Conservation (phyloP, 2,888 invertebrate genomes). For the Slavum lentiscoides region DNA sequence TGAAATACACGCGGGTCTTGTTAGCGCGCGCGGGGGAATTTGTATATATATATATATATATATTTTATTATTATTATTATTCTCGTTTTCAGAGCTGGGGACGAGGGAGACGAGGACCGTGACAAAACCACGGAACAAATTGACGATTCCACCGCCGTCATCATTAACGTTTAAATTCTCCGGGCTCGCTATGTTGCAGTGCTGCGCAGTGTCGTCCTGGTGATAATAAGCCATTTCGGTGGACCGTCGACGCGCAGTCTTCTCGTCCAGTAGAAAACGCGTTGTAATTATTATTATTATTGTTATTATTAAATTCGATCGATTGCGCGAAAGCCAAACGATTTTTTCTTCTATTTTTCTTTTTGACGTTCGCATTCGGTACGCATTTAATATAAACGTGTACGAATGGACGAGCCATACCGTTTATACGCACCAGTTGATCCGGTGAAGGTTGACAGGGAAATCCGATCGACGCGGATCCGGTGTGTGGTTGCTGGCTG, state of each 20-base stretch:
- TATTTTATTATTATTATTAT: not conserved
- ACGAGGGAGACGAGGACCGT: conserved; percentile 27
- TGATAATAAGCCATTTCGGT: conserved; percentile 24
- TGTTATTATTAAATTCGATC: conserved; percentile 16
- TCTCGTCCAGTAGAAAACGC: not conserved
- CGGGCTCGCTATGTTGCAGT: not conserved
- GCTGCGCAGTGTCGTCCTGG: not conserved
- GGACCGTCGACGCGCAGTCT: not conserved
- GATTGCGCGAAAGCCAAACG: not conserved
- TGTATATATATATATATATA: too few relatives aligned
- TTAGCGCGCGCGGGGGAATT: conserved; percentile 11
- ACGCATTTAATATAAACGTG: not conserved
- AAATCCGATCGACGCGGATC: conserved; percentile 47
- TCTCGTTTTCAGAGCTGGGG: conserved; percentile 13
- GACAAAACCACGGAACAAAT: conserved; percentile 51
- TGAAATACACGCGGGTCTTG: conserved; percentile 25
- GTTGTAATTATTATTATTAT: too few relatives aligned
- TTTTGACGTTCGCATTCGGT: not conserved
- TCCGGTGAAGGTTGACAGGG: conserved; percentile 27
- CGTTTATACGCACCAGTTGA: conserved; percentile 39
- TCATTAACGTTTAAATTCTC: conserved; percentile 46
- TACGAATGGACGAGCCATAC: not conserved
- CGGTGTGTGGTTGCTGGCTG: conserved; percentile 18
- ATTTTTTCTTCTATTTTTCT: not conserved
- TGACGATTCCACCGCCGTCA: conserved; percentile 32